A percentile compares a stretch with the other conserved stretches of the same genome.
Conservation (phyloP, 2,797 vertebrate species). For the Gambusia yucatana region DNA sequence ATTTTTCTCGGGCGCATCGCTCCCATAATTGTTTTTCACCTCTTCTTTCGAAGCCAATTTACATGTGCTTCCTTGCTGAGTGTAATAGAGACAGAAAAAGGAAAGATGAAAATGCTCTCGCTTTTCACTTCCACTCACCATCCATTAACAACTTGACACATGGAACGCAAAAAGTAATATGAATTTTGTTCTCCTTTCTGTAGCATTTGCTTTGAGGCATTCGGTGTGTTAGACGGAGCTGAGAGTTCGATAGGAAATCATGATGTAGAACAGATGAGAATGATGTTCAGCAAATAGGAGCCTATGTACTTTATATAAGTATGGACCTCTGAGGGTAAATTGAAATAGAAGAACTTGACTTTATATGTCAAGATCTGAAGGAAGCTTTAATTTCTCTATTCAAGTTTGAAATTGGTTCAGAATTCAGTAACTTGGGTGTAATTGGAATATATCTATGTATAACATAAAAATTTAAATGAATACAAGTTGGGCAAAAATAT, state of each 20-base stretch:
- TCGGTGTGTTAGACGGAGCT: constrained; percentile 62
- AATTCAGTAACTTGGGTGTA: background rate
- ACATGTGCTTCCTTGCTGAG: constrained; percentile 73
- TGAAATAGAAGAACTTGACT: constrained; percentile 5
- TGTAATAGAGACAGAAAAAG: constrained; percentile 71
- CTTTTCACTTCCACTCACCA: constrained; percentile 83
- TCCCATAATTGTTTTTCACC: constrained; percentile 86
- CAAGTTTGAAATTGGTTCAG: background rate
- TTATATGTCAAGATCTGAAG: background rate
- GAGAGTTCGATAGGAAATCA: constrained; percentile 60
- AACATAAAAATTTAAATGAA: background rate
- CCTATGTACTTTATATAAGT: constrained; percentile 25
- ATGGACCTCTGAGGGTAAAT: constrained; percentile 8
- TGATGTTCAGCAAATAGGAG: constrained; percentile 32
- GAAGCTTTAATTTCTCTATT: background rate
- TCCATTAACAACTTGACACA: constrained; percentile 77
- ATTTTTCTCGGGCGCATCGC: constrained; percentile 79
- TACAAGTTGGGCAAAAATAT: background rate
- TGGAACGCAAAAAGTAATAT: constrained; percentile 76
- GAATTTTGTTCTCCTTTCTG: constrained; percentile 72
- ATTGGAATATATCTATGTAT: background rate
- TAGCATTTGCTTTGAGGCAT: constrained; percentile 76
- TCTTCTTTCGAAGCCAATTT: constrained; percentile 84
- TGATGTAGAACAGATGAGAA: constrained; percentile 49
- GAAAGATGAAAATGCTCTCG: constrained; percentile 72